These are phyloP conservation scores for Glyptemys insculpta DNA, from an alignment of 2,797 vertebrate species.

Conservation along the genomic window DNA sequence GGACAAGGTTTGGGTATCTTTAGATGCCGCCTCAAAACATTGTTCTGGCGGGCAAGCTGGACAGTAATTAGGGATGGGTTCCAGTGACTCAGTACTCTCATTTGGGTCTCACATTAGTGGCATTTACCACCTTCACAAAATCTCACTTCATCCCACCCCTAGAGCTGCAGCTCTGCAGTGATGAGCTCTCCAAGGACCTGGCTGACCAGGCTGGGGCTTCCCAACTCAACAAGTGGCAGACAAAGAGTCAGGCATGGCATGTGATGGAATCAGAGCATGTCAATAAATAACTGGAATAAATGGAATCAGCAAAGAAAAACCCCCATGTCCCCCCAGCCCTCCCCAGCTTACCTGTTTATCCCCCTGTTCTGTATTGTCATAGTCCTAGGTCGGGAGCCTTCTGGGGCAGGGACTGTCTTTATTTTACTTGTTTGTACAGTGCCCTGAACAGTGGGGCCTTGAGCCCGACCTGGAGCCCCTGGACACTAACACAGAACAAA, in stretches of 20 bases:
- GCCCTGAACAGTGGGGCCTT: not conserved
- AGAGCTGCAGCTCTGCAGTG: not conserved
- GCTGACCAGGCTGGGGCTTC: not conserved
- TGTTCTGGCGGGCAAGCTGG: not conserved
- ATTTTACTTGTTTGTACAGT: not conserved
- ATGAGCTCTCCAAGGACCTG: not conserved
- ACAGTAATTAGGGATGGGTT: not conserved
- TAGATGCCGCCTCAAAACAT: not conserved
- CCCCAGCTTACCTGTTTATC: not conserved
- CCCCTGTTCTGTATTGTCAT: not conserved
- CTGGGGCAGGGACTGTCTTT: not conserved
- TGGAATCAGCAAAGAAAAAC: not conserved
- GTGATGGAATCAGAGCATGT: not conserved
- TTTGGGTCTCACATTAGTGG: not conserved
- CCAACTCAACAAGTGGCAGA: not conserved
- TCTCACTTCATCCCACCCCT: not conserved
- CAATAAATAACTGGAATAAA: not conserved
- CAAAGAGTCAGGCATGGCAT: not conserved
- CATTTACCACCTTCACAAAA: not conserved
- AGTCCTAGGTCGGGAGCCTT: not conserved
- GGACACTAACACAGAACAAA: not conserved
- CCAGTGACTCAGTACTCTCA: not conserved
- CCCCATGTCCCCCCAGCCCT: not conserved
- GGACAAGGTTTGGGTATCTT: not conserved
- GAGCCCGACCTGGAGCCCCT: not conserved